Percentiles rank a stretch among this genome's conserved stretches.
phyloP scores from a whole-genome alignment of 1,140 invertebrate species.

The Cherax destructor region DNA sequence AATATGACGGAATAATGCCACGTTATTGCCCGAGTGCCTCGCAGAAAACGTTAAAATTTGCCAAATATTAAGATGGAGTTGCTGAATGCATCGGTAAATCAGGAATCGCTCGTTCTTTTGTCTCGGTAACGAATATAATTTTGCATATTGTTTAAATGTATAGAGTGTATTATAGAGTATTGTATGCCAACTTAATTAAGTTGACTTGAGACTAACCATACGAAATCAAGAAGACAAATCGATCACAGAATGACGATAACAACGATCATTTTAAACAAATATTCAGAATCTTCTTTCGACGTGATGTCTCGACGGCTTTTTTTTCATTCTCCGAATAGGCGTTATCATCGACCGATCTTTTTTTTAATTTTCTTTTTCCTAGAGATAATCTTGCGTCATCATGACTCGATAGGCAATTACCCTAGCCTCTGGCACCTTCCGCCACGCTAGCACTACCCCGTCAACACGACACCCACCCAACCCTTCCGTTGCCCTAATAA shows the following conservation, averaged over 20 bases:
- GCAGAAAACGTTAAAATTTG: background rate
- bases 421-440: conserved; percentile 34
- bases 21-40: background rate
- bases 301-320: background rate
- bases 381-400: conserved; percentile 9
- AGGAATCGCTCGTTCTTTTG: background rate
- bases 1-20: conserved; percentile 12
- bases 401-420: conserved; percentile 32
- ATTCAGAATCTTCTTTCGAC: background rate
- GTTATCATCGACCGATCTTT: conserved; percentile 1
- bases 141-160: too few relatives aligned
- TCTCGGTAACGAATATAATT: too few relatives aligned
- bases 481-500: background rate
- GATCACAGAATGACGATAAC: background rate
- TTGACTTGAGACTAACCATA: too few relatives aligned
- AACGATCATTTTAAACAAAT: conserved; percentile 1
- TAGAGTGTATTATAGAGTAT: too few relatives aligned
- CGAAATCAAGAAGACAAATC: background rate
- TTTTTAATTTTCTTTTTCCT: conserved; percentile 14
- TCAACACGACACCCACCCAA: background rate
- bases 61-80: background rate
- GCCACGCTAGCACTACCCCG: background rate
- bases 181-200: too few relatives aligned
- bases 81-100: background rate
- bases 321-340: conserved; percentile 25